Evolutionary conservation across 2,113 vertebrate species (phyloP), one percentile per base, ranked within the genome.

Genomic region (Pelusios castaneus): DNA sequence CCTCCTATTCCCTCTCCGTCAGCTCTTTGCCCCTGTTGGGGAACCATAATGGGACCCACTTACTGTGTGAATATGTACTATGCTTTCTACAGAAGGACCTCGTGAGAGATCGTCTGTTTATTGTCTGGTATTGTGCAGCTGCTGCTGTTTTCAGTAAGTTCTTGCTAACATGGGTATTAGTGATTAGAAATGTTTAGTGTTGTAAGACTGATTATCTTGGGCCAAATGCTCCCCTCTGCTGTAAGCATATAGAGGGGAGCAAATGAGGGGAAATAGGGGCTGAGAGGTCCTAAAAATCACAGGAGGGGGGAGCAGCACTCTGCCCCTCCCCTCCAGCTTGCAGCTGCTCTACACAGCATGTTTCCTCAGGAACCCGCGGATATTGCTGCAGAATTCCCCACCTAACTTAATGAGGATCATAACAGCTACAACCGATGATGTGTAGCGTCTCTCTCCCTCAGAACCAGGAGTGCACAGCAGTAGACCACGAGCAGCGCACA

Each of bases 191-290:
- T 92, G 95, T 82, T 95, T 82, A 84, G 54, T 70, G 67, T 87
- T 91, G 82, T 90, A 85, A 87, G 45, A 76, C 76, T 89, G 92
- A 89, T 94, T 45, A 80, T 91, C 90, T 93, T 51, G 89, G 89
- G 82, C 86, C 93, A 70, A 2, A 43, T 95, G 89, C 94, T 94
- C 89, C 92, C 90, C 85, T 89, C 85, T 92, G 56, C 85, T 94
- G 29, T 75, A 16, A 77, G 63, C 38, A 70, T 22, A 38, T 70
- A 22, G 63, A 70, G 63, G 63, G 63, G 79, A 82, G 81, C 70
- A 41, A 19, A 51, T 52, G 47, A 87, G 79, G 82, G 80, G 80
- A 47, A 55, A 83, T 25, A n/a, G 54, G 85, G 90, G 75, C 90
- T 83, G 56, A 34, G 67, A 89, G 49, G 54, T 87, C 87, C 87